Conservation (phyloP, 2,888 invertebrate genomes). For the Scrobipalpa atriplicella region DNA sequence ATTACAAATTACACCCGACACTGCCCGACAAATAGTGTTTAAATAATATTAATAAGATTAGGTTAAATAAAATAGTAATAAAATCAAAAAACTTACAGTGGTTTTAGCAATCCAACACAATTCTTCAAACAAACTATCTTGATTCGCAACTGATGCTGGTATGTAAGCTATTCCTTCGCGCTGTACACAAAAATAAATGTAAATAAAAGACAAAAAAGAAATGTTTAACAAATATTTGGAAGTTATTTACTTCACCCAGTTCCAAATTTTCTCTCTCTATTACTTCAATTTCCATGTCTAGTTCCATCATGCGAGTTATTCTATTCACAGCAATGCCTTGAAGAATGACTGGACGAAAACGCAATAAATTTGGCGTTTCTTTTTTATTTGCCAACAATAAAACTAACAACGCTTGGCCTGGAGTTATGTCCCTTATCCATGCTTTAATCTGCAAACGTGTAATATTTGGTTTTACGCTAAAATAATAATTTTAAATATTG, state of each 20-base stretch:
- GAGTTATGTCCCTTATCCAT: conserved; percentile 65
- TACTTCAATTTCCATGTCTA: conserved; percentile 75
- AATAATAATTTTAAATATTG: background rate
- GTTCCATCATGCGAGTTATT: conserved; percentile 64
- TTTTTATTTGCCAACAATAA: conserved; percentile 68
- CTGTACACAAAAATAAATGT: conserved; percentile 47
- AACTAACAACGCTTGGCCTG: conserved; percentile 64
- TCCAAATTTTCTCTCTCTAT: conserved; percentile 67
- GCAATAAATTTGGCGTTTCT: conserved; percentile 61
- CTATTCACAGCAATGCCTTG: conserved; percentile 74
- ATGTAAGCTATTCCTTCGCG: conserved; percentile 62
- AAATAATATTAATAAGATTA: background rate
- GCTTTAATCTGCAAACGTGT: background rate
- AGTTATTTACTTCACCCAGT: conserved; percentile 46
- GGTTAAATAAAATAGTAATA: background rate
- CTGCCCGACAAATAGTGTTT: no score
- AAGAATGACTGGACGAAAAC: conserved; percentile 60
- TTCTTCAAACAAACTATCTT: conserved; percentile 66
- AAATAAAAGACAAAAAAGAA: conserved; percentile 20
- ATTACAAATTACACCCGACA: no score
- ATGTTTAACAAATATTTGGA: background rate
- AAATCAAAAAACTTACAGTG: conserved; percentile 58
- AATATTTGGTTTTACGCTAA: background rate
- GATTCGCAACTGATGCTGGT: conserved; percentile 54
- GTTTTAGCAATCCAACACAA: conserved; percentile 75